Base-by-base conservation (phyloP, 1,140 invertebrate species). In the Berghia stephanieae region DNA sequence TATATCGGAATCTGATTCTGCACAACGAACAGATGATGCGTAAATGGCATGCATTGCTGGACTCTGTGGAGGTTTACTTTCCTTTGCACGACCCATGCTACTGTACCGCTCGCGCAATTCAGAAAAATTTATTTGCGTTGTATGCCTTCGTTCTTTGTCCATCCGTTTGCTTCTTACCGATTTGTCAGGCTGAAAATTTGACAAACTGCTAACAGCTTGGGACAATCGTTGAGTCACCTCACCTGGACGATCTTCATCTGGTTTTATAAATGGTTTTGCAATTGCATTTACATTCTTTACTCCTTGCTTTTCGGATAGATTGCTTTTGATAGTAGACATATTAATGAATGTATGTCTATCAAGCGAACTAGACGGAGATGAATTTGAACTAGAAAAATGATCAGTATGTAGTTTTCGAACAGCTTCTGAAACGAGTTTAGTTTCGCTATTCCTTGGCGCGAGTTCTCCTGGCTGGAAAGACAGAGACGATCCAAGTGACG, bases 381-480 rank as follows among this genome's bases (percentile, higher is more conserved):
- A 63, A 27, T 31, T 63, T 8, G 57, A 63, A 27, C 57, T 63
- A 63, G 57, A 63, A 24, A n/a, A n/a, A n/a, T n/a, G n/a, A n/a
- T n/a, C n/a, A n/a, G n/a, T n/a, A n/a, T n/a, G n/a, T n/a, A n/a
- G n/a, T n/a, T n/a, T n/a, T n/a, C n/a, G n/a, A n/a, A n/a, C n/a
- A n/a, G n/a, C n/a, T n/a, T n/a, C n/a, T n/a, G n/a, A n/a, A n/a
- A n/a, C n/a, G n/a, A n/a, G n/a, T n/a, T n/a, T n/a, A n/a, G n/a
- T n/a, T n/a, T n/a, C n/a, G n/a, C n/a, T n/a, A n/a, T n/a, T n/a
- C n/a, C n/a, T n/a, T n/a, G n/a, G n/a, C n/a, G n/a, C n/a, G n/a
- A n/a, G n/a, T n/a, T n/a, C n/a, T 31, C 57, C 57, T 16, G 57
- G 27, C 57, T 63, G 57, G 57, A 63, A 63, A 16, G 10, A 24